Base-by-base conservation (phyloP, 2,113 vertebrate genomes). In the Baryphthengus martii region DNA sequence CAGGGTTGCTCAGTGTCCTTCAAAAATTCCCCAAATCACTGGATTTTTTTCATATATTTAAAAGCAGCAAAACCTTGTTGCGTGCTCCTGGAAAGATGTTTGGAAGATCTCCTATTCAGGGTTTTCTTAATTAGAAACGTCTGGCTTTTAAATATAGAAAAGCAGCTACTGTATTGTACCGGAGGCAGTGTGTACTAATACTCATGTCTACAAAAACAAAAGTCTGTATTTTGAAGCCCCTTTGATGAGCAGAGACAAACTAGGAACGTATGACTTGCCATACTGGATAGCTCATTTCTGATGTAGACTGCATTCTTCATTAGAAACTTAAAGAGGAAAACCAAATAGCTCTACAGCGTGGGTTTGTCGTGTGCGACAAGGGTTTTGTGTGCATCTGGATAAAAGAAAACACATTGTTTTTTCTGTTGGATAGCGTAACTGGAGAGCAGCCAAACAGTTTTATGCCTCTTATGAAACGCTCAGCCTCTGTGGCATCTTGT, bases 101-200 rank as follows among this genome's bases (percentile, higher is more conserved):
- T 96, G 90, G 94, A 96, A 95, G 86, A 75, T 78, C 81, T 90
- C 88, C 88, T 93, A 20, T 56, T 94, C 62, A 2, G 1, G 88
- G 37, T 87, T 95, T 78, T 89, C 80, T 92, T 88, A 85, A 96
- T 93, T 87, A 92, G 80, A 91, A 94, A 72, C 90, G 96, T 39
- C 44, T 95, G 80, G 23, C n/a, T 90, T 81, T 93, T 92, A 92
- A 75, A 56, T 88, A 50, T 17, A 82, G 62, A 65, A 72, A 73
- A 82, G 80, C 73, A 92, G 90, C 96, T 96, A 94, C 93, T 95
- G 93, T 95, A 76, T 92, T 93, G 53, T 95, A 87, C 73, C 53
- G 89, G 74, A 87, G 79, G 76, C 88, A 76, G 18, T 14, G 14
- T 87, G 55, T 80, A 28, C 39, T 85, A 65, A 86, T 65, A 55